Base-by-base conservation (phyloP, 2,113 vertebrate species). In the Zapus hudsonius region DNA sequence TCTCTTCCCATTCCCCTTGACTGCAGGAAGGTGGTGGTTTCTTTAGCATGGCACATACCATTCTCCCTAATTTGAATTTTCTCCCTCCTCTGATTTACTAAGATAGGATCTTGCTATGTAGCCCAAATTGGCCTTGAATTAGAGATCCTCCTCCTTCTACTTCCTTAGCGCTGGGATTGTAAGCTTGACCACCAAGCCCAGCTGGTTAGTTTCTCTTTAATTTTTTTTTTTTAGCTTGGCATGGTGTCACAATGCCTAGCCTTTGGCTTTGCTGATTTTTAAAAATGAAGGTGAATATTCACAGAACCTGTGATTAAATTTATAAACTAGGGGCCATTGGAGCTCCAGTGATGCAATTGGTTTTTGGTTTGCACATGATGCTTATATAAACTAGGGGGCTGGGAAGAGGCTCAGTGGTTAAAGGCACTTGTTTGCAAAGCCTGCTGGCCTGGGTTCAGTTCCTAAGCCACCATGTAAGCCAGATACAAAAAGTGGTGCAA, bases 61-160 rank as follows among this genome's bases (percentile, higher is more conserved):
- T 31, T 47, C 85, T 91, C 70, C 55, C 75, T 76, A 73, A 84
- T 95, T 92, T 91, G 36, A 16, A 57, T 87, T 95, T 33, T 81
- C 92, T 52, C 55, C 33, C 44, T 33, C 22, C 29, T 19, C 74
- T 55, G 47, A 20, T 55, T 52, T 78, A 61, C 29, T 80, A 25
- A 40, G 78, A 40, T 27, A 40, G 17, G 76, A 8, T 63, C 78
- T 80, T 63, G 57, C 57, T 80, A 20, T 19, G 22, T 40, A 59
- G 2, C 52, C 36, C 12, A 78, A 20, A 57, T 33, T 57, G 75
- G 33, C 33, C 47, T 57, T 20, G 47, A 57, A 36, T 33, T 38
- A 9, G 57, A 6, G 78, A 42, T 61, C 57, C 16, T 25, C 36
- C 57, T 63, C 4, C 79, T 57, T 38, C 5, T 5, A 63, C 38